Base-by-base conservation (phyloP, 2,113 vertebrate genomes). In the Arenaria interpres region DNA sequence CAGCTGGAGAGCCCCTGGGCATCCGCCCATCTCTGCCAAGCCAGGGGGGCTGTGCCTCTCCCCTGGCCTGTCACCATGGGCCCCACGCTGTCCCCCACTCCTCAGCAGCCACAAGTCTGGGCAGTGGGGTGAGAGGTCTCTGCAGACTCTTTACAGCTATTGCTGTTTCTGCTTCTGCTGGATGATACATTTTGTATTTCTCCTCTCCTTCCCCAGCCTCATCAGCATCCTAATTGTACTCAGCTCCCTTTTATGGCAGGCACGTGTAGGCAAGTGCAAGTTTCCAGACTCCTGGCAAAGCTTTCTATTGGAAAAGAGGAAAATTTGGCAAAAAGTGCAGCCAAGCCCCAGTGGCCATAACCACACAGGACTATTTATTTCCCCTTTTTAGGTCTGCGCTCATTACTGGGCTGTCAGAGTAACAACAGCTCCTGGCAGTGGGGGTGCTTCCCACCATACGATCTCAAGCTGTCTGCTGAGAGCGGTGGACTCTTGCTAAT, bases 231-330 rank as follows among this genome's bases (percentile, higher is more conserved):
- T 50, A 69, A 75, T 57, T 71, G 63, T 33, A 33, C 59, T 83
- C 92, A 60, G 28, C 32, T 85, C 17, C 17, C 62, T 90, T 94
- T 88, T n/a, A 73, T 33, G 19, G 59, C n/a, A 84, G 54, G 35
- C 53, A 68, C 0, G 0, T 66, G 41, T 48, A 56, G 30, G 46
- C 35, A 95, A 74, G 60, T 51, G 12, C 30, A 88, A 66, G 35
- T 63, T 91, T 92, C 43, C 64, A 79, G 75, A 43, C 15, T 77
- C 25, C 35, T 85, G 67, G 46, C 54, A 95, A 80, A 87, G 19
- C 41, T 96, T 77, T 85, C 22, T 88, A 1, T 63, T 67, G 25
- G 22, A 74, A 90, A 79, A 90, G 20, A 27, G 5, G 6, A 4
- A 80, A 86, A 90, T 30, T 28, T 33, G 32, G 27, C 39, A 27